Evolutionary conservation across 2,113 vertebrate genomes (phyloP).

Genomic region (Chaetodon trifascialis): DNA sequence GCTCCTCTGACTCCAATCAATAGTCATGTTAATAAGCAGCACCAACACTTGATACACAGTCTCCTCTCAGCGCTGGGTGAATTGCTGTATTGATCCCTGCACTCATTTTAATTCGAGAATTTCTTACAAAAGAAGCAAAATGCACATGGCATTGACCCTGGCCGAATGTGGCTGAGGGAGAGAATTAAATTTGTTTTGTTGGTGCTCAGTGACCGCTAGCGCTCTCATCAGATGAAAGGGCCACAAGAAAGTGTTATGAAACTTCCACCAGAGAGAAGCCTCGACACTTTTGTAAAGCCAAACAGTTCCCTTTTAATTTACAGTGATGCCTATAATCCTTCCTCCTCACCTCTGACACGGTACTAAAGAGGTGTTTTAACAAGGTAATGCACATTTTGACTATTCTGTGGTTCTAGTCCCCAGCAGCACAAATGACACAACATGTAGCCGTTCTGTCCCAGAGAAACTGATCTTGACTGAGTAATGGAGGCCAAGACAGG

Average conservation of each 20-base stretch:
- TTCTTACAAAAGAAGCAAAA: slow-evolving; percentile 75
- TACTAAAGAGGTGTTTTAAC: background rate
- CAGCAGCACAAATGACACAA: slow-evolving; percentile 22
- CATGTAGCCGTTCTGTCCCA: slow-evolving; percentile 21
- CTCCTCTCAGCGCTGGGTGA: slow-evolving; percentile 71
- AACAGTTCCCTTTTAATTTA: slow-evolving; percentile 16
- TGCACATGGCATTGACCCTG: slow-evolving; percentile 68
- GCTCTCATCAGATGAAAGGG: slow-evolving; percentile 29
- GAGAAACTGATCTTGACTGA: slow-evolving; percentile 55
- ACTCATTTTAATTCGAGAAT: slow-evolving; percentile 78
- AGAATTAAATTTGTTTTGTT: slow-evolving; percentile 64
- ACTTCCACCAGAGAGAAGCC: slow-evolving; percentile 5
- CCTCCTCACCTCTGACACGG: background rate
- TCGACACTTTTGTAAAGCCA: background rate
- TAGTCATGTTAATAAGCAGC: slow-evolving; percentile 82
- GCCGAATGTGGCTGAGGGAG: slow-evolving; percentile 47
- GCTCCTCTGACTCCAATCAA: slow-evolving; percentile 78
- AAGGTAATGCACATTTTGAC: slow-evolving; percentile 14
- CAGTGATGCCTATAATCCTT: background rate
- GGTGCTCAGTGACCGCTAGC: slow-evolving; percentile 41
- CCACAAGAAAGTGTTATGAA: background rate
- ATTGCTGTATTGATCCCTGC: slow-evolving; percentile 76
- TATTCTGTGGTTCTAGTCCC: slow-evolving; percentile 5
- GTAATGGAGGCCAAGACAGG: slow-evolving; percentile 66
- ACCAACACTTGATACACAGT: slow-evolving; percentile 71